phyloP scores from a whole-genome alignment of 2,113 vertebrate species.

The Gambusia holbrooki region DNA sequence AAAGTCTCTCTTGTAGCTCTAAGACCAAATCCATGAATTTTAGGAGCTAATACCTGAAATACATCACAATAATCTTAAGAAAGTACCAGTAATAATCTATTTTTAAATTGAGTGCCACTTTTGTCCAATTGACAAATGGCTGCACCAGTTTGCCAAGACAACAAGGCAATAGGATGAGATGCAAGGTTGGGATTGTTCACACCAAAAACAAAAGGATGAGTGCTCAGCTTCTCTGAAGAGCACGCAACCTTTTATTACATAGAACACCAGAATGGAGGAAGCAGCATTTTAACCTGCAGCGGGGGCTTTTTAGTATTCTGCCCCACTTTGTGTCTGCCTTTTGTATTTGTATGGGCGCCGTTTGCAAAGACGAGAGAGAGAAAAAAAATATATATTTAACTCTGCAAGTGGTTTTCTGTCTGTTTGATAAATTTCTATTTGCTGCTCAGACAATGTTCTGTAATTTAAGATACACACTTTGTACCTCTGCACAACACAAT shows the following conservation, averaged over 20 bases:
- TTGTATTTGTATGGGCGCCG: constrained; percentile 31
- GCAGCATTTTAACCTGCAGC: constrained; percentile 18
- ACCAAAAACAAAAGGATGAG: background rate
- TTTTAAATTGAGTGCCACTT: constrained; percentile 33
- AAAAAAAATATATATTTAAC: constrained; percentile 20
- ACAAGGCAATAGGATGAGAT: background rate
- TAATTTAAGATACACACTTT: background rate
- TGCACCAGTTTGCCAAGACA: constrained; percentile 22
- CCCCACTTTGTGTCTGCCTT: constrained; percentile 28
- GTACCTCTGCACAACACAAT: constrained; percentile 12
- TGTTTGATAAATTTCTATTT: constrained; percentile 37
- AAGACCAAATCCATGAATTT: constrained; percentile 12
- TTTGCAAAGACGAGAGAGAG: background rate
- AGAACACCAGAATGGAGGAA: constrained; percentile 10
- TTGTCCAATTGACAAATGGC: constrained; percentile 45
- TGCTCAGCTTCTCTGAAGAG: constrained; percentile 7
- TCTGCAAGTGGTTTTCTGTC: constrained; percentile 25
- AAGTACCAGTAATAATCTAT: constrained; percentile 15
- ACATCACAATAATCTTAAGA: constrained; percentile 17
- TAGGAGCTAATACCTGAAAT: constrained; percentile 11
- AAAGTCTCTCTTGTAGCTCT: constrained; percentile 6
- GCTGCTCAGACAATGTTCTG: constrained; percentile 6
- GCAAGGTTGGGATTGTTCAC: constrained; percentile 14
- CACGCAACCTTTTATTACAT: constrained; percentile 7
- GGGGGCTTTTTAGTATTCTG: constrained; percentile 52